phyloP scores from a whole-genome alignment of 2,113 vertebrate species.

The Eulemur rufifrons region DNA sequence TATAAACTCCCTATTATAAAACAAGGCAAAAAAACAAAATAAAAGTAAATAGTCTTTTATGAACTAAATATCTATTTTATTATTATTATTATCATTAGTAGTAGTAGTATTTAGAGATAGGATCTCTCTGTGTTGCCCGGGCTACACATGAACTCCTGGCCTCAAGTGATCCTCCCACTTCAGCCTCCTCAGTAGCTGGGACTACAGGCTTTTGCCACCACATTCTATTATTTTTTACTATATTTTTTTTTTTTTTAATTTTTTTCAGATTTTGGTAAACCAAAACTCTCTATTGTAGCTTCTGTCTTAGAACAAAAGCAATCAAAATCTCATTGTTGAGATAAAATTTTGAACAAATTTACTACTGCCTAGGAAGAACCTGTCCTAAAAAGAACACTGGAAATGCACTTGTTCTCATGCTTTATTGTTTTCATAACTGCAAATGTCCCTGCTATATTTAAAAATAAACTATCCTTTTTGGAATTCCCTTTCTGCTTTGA shows the following conservation, averaged over 20 bases:
- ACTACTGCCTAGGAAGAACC: neutral
- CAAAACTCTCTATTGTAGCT: neutral
- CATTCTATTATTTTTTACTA: neutral
- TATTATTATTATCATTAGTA: too few species aligned
- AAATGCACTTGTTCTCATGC: neutral
- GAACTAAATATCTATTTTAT: neutral
- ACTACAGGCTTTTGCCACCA: too few species aligned
- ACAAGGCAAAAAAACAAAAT: neutral
- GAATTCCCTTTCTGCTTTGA: conserved; percentile 4
- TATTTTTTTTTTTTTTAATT: too few species aligned
- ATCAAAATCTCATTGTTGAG: neutral
- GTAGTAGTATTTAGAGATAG: too few species aligned
- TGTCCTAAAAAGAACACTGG: neutral
- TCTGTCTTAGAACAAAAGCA: neutral
- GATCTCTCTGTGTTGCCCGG: too few species aligned
- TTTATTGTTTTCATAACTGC: neutral
- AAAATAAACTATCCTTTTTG: neutral
- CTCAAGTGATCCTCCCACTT: too few species aligned
- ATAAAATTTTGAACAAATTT: neutral
- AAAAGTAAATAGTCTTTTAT: neutral
- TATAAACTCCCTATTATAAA: neutral
- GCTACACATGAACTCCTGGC: too few species aligned
- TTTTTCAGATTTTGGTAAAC: neutral
- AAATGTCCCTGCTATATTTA: neutral
- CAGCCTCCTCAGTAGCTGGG: too few species aligned